phyloP scores from a whole-genome alignment of 1,140 invertebrate species.

The Platorchestia sp. region DNA sequence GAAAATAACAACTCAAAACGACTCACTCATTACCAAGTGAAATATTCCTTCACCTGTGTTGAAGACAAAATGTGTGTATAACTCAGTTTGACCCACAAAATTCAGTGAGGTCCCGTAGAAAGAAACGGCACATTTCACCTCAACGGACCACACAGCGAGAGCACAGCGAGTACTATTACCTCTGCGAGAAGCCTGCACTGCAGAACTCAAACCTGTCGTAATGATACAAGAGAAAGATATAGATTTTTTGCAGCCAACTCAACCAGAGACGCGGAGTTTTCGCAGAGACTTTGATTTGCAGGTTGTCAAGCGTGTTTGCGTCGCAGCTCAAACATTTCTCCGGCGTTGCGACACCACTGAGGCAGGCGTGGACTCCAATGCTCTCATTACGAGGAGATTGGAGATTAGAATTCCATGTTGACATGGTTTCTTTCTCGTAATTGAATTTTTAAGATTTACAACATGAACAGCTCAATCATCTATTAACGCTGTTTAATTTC shows the following conservation, averaged over 20 bases:
- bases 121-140: background rate
- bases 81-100: background rate
- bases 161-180: background rate
- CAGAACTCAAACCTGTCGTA: slow-evolving; percentile 22
- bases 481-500: background rate
- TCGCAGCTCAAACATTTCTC: background rate
- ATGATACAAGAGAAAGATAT: slow-evolving; percentile 24
- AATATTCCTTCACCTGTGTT: background rate
- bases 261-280: background rate
- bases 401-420: background rate
- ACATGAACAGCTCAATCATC: background rate
- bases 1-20: background rate
- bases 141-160: slow-evolving; percentile 15
- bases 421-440: background rate
- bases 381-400: background rate
- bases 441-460: background rate
- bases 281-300: background rate
- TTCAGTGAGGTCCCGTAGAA: background rate
- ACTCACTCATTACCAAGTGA: background rate
- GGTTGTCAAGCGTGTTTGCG: background rate
- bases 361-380: background rate
- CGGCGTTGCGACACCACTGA: background rate
- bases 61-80: background rate
- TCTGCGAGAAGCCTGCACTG: background rate
- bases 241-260: background rate